These are phyloP conservation scores for Coleophora flavipennella DNA, from an alignment of 2,888 invertebrate species.

Conservation along the genomic window DNA sequence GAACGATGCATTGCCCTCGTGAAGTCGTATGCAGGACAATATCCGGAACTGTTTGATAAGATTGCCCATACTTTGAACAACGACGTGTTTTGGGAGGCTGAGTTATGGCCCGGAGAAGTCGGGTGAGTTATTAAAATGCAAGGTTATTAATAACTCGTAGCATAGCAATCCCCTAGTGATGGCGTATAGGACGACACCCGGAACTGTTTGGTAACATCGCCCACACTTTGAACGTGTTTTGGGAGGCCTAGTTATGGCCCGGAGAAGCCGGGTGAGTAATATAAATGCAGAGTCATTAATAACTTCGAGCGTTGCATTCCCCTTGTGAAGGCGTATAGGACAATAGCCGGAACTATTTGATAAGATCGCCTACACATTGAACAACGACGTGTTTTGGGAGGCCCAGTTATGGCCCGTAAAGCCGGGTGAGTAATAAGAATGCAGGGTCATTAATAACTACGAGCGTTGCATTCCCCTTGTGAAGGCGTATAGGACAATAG, in stretches of 20 bases:
- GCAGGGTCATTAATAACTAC: slow-evolving; percentile 78
- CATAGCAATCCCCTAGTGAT: slow-evolving; percentile 80
- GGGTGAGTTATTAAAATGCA: slow-evolving; percentile 54
- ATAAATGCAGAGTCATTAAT: slow-evolving; percentile 62
- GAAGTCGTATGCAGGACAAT: slow-evolving; percentile 77
- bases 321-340: slow-evolving; percentile 77
- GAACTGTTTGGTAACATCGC: slow-evolving; percentile 78
- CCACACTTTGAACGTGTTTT: slow-evolving; percentile 57
- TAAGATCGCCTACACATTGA: slow-evolving; percentile 50
- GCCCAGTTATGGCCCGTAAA: slow-evolving; percentile 76
- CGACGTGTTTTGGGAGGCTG: slow-evolving; percentile 75
- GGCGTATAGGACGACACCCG: slow-evolving; percentile 80
- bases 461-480: slow-evolving; percentile 80
- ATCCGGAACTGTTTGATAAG: slow-evolving; percentile 81
- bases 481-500: slow-evolving; percentile 77
- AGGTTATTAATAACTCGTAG: slow-evolving; percentile 79
- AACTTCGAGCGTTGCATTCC: slow-evolving; percentile 85
- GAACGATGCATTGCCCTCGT: slow-evolving; percentile 80
- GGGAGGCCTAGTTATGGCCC: slow-evolving; percentile 79
- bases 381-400: slow-evolving; percentile 75
- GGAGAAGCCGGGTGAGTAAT: slow-evolving; percentile 51
- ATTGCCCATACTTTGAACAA: slow-evolving; percentile 57
- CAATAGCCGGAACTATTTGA: slow-evolving; percentile 84
- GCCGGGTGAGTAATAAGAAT: slow-evolving; percentile 56
- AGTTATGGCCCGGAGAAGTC: slow-evolving; percentile 74